Evolutionary conservation across 2,113 vertebrate genomes (phyloP), one percentile per base, ranked within the genome.

Genomic region (Hypanus sabinus): DNA sequence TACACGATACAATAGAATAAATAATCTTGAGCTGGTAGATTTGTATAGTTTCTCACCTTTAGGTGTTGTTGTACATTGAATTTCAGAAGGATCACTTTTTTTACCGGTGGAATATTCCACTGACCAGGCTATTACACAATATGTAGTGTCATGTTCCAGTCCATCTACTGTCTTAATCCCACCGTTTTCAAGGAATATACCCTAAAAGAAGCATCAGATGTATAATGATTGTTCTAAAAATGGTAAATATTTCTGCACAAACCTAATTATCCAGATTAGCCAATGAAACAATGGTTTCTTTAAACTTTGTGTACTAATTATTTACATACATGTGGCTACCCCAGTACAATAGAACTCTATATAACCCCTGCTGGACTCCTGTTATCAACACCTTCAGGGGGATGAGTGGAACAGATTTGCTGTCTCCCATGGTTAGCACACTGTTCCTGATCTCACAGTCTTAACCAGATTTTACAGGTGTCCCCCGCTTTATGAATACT

Each of bases 91-190:
- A 5, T 0, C 94, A 75, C 95, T 94, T 8, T 91, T 33, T 94
- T 96, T 30, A 91, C 94, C 75, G 0, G 95, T 95, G 11, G 95
- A 95, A 0, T 94, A 95, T 71, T 97, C 93, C 0, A 94, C 88
- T 65, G 96, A 95, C 93, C 94, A 95, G 73, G 96, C 97, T 0
- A 94, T 96, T 71, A 98, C 57, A 46, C 98, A 98, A 62, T 97
- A 97, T 73, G 75, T 83, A 0, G 97, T 97, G 94, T 95, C 95
- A 0, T 96, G 96, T 9, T 97, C 96, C 95, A 98, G 95, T 94
- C 95, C 94, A 14, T 95, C 94, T 76, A 97, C 94, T 38, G 94
- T 94, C 95, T 97, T 94, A 0, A 96, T 96, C 70, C 94, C 95
- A 94, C 96, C 96, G 87, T 95, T 95, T 94, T 96, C 62, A 16